Evolutionary conservation across 2,888 invertebrate genomes (phyloP).

Genomic region (Andrena minutula): DNA sequence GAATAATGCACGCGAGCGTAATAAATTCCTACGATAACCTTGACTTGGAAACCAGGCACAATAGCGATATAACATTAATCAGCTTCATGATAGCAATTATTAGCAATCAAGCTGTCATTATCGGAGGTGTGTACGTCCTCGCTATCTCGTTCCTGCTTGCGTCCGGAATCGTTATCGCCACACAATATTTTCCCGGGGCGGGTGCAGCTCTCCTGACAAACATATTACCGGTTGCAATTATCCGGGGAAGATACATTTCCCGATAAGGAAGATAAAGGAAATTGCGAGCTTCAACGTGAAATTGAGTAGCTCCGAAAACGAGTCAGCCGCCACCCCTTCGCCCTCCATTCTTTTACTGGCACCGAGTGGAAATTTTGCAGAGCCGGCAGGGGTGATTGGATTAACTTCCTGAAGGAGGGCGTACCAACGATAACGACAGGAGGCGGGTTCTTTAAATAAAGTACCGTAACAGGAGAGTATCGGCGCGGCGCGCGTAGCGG

Average conservation of each 20-base stretch:
- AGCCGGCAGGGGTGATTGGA: conserved; percentile 65
- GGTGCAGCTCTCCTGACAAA: conserved; percentile 26
- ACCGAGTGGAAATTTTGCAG: conserved; percentile 65
- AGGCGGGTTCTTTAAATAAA: conserved; percentile 65
- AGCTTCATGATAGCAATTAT: conserved; percentile 2
- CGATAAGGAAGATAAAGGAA: conserved; percentile 65
- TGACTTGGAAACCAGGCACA: background rate
- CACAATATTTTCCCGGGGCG: background rate
- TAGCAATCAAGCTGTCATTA: background rate
- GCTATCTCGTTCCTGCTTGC: background rate
- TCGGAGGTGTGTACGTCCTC: too few relatives aligned
- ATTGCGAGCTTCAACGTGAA: conserved; percentile 60
- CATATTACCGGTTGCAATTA: conserved; percentile 37
- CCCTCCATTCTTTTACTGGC: conserved; percentile 44
- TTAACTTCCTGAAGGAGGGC: conserved; percentile 62
- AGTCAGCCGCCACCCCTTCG: conserved; percentile 34
- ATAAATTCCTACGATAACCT: conserved; percentile 16
- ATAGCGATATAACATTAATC: conserved; percentile 5
- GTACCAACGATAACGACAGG: conserved; percentile 60
- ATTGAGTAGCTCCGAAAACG: conserved; percentile 66
- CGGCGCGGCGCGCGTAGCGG: background rate
- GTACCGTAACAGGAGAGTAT: conserved; percentile 10
- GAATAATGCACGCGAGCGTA: too few relatives aligned
- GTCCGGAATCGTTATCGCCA: background rate
- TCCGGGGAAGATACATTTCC: conserved; percentile 27